A percentile compares a stretch with the other conserved stretches of the same genome.
Evolutionary conservation across 1,140 invertebrate genomes (phyloP).

Genomic region (Drosophila busckii): DNA sequence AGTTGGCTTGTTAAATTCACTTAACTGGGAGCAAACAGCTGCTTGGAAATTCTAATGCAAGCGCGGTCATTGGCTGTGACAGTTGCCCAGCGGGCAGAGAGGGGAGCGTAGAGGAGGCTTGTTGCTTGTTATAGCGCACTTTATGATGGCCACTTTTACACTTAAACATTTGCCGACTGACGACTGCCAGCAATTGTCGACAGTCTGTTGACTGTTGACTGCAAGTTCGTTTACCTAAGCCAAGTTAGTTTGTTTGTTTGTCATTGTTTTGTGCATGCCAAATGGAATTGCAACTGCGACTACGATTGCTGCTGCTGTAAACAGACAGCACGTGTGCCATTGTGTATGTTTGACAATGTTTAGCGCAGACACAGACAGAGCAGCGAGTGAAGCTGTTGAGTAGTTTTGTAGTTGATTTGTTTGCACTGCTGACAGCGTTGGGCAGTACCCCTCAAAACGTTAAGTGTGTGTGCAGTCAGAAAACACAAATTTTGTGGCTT

Average conservation of each 20-base stretch:
- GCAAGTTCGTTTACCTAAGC: constrained; percentile 64
- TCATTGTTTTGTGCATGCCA: constrained; percentile 62
- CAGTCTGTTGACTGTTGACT: constrained; percentile 27
- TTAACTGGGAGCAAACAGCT: constrained; percentile 52
- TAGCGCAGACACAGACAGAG: constrained; percentile 22
- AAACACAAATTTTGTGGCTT: too few species aligned
- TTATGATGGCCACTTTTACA: constrained; percentile 40
- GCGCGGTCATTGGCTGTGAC: constrained; percentile 35
- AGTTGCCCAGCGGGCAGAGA: neutral
- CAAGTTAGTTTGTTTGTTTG: constrained; percentile 13
- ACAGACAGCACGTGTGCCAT: constrained; percentile 27
- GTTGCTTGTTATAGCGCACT: constrained; percentile 22
- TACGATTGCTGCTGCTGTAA: constrained; percentile 42
- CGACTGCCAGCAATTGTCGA: constrained; percentile 11
- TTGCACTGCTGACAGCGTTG: too few species aligned
- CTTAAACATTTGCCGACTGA: constrained; percentile 32
- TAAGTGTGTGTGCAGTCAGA: too few species aligned
- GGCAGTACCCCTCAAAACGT: too few species aligned
- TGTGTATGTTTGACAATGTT: neutral
- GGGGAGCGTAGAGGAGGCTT: constrained; percentile 29
- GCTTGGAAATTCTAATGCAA: constrained; percentile 37
- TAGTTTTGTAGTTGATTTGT: too few species aligned
- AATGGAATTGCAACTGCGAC: constrained; percentile 54
- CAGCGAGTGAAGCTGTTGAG: too few species aligned
- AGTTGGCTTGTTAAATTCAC: constrained; percentile 46